Percentiles rank a stretch among this genome's conserved stretches.
Evolutionary conservation across 1,140 invertebrate species (phyloP).

Genomic region (Zophobas morio): DNA sequence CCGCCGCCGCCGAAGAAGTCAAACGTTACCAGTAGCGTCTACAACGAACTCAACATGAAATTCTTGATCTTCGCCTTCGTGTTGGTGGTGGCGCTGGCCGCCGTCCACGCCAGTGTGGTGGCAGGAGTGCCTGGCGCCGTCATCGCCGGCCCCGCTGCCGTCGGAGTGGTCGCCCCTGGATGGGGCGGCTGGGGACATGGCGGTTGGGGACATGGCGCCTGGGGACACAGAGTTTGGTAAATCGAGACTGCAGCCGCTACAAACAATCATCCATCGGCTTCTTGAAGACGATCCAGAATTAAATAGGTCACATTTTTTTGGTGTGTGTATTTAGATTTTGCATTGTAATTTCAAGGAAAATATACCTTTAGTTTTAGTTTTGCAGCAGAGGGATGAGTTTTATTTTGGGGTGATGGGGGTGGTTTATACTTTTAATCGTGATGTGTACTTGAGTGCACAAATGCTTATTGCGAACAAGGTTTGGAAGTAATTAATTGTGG

Average conservation of each 20-base stretch:
- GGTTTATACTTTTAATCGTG: no score
- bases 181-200: constrained; percentile 24
- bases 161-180: constrained; percentile 1
- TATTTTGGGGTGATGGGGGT: not conserved
- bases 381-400: constrained; percentile 12
- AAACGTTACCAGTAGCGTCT: constrained; percentile 28
- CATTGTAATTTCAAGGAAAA: constrained; percentile 38
- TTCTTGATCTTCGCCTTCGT: constrained; percentile 36
- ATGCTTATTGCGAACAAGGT: no score
- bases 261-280: constrained; percentile 14
- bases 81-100: constrained; percentile 15
- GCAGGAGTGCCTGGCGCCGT: constrained; percentile 5
- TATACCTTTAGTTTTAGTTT: constrained; percentile 15
- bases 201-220: constrained; percentile 22
- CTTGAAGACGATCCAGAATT: constrained; percentile 28
- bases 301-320: constrained; percentile 22
- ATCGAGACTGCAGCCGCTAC: not conserved
- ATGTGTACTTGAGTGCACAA: no score
- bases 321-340: constrained; percentile 38
- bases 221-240: constrained; percentile 35
- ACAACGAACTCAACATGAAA: constrained; percentile 31
- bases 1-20: not conserved
- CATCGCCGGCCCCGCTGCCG: constrained; percentile 10
- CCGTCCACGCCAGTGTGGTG: constrained; percentile 26
- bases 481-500: no score